Conservation (phyloP, 2,113 vertebrate genomes). For the Amia ocellicauda region DNA sequence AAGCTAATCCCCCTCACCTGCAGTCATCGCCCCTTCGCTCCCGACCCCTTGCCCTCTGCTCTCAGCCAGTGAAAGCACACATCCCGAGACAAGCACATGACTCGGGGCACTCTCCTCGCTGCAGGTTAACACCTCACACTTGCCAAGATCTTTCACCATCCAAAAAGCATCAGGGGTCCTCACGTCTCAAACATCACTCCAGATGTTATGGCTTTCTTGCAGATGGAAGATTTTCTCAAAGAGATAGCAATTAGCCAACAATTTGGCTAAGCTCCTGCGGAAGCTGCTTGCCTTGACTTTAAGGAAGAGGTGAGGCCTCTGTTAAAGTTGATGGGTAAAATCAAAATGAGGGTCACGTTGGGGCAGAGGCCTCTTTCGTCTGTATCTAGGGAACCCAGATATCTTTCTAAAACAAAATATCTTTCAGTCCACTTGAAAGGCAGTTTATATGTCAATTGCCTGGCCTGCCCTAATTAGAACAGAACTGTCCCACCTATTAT, state of each 20-base stretch:
- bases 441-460: background rate
- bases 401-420: no score
- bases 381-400: slow-evolving; percentile 56
- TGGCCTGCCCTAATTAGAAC: no score
- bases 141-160: slow-evolving; percentile 57
- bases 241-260: slow-evolving; percentile 71
- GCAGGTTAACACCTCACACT: slow-evolving; percentile 66
- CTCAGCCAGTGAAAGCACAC: slow-evolving; percentile 63
- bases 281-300: slow-evolving; percentile 68
- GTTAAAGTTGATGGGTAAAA: slow-evolving; percentile 52
- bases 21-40: slow-evolving; percentile 42
- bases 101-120: slow-evolving; percentile 66
- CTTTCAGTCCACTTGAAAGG: slow-evolving; percentile 21
- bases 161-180: slow-evolving; percentile 53
- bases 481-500: no score
- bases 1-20: slow-evolving; percentile 76
- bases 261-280: slow-evolving; percentile 64
- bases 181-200: slow-evolving; percentile 44
- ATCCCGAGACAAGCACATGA: slow-evolving; percentile 68
- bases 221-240: slow-evolving; percentile 52
- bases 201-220: slow-evolving; percentile 51
- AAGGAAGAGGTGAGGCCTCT: slow-evolving; percentile 51
- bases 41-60: slow-evolving; percentile 49
- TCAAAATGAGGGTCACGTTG: slow-evolving; percentile 64
- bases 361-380: slow-evolving; percentile 55